Conservation (phyloP, 2,113 vertebrate genomes). For the Tetrax tetrax region DNA sequence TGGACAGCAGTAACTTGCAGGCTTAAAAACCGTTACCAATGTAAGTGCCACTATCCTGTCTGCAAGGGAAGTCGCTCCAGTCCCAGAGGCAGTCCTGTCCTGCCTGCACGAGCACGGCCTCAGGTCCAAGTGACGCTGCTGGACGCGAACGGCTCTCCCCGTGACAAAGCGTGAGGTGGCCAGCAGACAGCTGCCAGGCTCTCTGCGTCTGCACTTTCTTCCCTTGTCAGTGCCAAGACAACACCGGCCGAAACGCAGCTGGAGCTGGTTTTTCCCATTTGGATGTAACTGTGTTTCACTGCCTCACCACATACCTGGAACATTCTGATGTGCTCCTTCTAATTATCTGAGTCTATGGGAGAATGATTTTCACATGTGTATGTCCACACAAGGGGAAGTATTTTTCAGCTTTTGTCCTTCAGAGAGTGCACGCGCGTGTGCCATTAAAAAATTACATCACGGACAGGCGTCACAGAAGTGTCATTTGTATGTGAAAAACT, state of each 20-base stretch:
- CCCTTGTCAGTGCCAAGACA: neutral
- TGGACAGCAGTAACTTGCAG: neutral
- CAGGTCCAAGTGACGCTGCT: neutral
- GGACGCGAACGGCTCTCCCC: neutral
- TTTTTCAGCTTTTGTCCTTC: neutral
- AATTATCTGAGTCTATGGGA: neutral
- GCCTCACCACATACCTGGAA: neutral
- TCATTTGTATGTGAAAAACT: neutral
- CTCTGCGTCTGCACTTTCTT: too few relatives aligned
- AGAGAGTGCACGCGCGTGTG: neutral
- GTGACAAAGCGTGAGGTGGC: too few relatives aligned
- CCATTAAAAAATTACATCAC: neutral
- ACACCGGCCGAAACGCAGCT: neutral
- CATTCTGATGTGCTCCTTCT: neutral
- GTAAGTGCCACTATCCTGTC: accelerated
- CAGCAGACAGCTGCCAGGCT: neutral
- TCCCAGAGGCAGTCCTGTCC: neutral
- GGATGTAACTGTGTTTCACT: neutral
- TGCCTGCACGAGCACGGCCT: accelerated
- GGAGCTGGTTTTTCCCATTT: neutral
- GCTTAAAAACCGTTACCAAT: neutral
- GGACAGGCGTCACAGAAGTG: neutral
- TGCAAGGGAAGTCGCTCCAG: neutral
- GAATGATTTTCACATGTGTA: neutral
- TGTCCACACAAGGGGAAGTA: too few relatives aligned